A percentile compares a stretch with the other conserved stretches of the same genome.
These are phyloP conservation scores for Myopa testacea DNA, from an alignment of 2,888 invertebrate genomes.

Conservation along the genomic window DNA sequence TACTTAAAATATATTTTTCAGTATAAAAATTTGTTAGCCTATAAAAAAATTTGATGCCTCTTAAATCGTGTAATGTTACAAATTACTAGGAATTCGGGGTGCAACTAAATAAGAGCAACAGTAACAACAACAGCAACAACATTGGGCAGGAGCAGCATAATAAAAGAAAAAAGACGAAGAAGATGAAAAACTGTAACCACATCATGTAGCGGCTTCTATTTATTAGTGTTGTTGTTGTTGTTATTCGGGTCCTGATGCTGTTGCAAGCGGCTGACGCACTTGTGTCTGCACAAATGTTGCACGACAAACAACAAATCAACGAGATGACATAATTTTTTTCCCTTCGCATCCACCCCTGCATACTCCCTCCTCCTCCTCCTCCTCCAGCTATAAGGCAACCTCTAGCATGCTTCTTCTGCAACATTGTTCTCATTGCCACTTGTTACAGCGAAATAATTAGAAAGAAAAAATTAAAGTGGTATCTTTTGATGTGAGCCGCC, in stretches of 20 bases:
- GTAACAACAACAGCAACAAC: not conserved
- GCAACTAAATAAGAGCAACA: conserved; percentile 3
- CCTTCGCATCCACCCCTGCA: not conserved
- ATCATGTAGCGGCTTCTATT: conserved; percentile 2
- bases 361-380: not conserved
- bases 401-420: not conserved
- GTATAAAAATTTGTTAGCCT: not conserved
- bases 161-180: no score
- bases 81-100: conserved; percentile 33
- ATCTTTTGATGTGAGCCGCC: conserved; percentile 15
- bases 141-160: no score
- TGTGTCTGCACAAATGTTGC: conserved; percentile 17
- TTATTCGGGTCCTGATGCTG: not conserved
- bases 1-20: not conserved
- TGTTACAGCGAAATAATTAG: conserved; percentile 15
- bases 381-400: not conserved
- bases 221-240: not conserved
- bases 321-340: conserved; percentile 21
- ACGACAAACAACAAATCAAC: not conserved
- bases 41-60: not conserved
- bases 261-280: conserved; percentile 25
- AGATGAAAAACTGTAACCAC: conserved; percentile 17
- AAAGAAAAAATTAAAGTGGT: not conserved
- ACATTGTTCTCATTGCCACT: conserved; percentile 14
- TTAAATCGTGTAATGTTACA: conserved; percentile 11